Evolutionary conservation across 2,797 vertebrate genomes (phyloP).

Genomic region (Crenuchus spilurus): DNA sequence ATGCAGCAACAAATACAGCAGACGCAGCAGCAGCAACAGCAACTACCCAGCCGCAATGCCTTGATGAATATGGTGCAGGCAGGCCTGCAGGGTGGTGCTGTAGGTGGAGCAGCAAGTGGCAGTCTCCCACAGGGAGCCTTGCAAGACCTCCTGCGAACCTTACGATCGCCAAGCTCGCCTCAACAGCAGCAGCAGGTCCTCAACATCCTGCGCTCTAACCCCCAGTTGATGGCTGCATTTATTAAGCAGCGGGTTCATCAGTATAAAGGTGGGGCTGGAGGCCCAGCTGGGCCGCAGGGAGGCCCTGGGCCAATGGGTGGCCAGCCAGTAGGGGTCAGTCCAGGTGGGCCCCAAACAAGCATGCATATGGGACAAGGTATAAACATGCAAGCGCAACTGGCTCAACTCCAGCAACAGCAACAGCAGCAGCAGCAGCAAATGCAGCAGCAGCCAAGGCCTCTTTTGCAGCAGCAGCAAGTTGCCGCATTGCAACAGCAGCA

Average conservation of each 20-base stretch:
- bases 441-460: slow-evolving; percentile 55
- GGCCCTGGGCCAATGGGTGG: slow-evolving; percentile 69
- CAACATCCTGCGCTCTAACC: slow-evolving; percentile 92
- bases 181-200: slow-evolving; percentile 97
- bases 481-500: slow-evolving; percentile 67
- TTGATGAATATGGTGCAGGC: slow-evolving; percentile 71
- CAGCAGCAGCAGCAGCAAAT: slow-evolving; percentile 54
- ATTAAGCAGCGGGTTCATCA: slow-evolving; percentile 95
- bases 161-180: slow-evolving; percentile 93
- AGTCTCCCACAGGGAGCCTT: slow-evolving; percentile 91
- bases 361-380: slow-evolving; percentile 87
- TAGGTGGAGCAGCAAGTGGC: slow-evolving; percentile 73
- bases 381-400: slow-evolving; percentile 71
- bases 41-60: slow-evolving; percentile 65
- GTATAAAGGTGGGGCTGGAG: slow-evolving; percentile 76
- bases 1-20: slow-evolving; percentile 75
- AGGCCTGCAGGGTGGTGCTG: slow-evolving; percentile 62
- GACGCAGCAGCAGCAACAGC: slow-evolving; percentile 72
- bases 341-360: slow-evolving; percentile 73
- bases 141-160: slow-evolving; percentile 91
- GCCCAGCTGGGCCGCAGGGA: slow-evolving; percentile 67
- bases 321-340: slow-evolving; percentile 67
- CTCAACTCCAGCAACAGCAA: slow-evolving; percentile 68
- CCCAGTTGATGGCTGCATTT: slow-evolving; percentile 94
- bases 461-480: slow-evolving; percentile 69